phyloP scores from a whole-genome alignment of 2,888 invertebrate genomes.

The Eristalinus sepulchralis region DNA sequence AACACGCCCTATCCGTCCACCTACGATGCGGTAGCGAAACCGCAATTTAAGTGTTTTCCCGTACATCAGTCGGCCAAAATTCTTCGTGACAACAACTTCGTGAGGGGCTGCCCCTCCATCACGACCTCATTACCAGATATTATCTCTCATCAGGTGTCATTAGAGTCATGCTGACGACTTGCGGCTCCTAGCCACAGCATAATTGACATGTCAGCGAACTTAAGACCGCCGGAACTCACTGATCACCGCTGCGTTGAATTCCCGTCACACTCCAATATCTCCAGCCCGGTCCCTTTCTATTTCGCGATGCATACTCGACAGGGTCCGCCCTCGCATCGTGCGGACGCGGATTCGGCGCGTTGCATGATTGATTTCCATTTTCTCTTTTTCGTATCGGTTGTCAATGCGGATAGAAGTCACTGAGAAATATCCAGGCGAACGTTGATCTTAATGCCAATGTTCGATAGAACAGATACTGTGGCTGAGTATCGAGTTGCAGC shows the following conservation, averaged over 20 bases:
- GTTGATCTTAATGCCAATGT: slow-evolving; percentile 61
- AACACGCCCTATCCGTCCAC: neutral
- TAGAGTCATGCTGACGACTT: slow-evolving; percentile 28
- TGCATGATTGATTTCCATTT: slow-evolving; percentile 67
- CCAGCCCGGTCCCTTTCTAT: slow-evolving; percentile 46
- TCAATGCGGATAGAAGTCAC: slow-evolving; percentile 52
- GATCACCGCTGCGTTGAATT: slow-evolving; percentile 38
- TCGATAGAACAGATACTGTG: slow-evolving; percentile 51
- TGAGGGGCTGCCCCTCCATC: neutral
- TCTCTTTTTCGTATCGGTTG: slow-evolving; percentile 42
- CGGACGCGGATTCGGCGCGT: slow-evolving; percentile 53
- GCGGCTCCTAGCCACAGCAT: neutral
- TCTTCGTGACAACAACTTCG: neutral
- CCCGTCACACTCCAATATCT: slow-evolving; percentile 40
- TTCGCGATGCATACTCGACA: slow-evolving; percentile 16
- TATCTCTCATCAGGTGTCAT: slow-evolving; percentile 20
- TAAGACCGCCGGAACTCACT: slow-evolving; percentile 4
- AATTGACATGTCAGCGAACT: slow-evolving; percentile 11
- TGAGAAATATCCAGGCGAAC: slow-evolving; percentile 52
- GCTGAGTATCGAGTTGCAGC: slow-evolving; percentile 56
- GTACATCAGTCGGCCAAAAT: neutral
- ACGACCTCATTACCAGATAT: slow-evolving; percentile 17
- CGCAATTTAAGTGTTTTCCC: neutral
- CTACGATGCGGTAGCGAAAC: neutral
- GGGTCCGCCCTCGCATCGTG: slow-evolving; percentile 30